These are phyloP conservation scores for Drymonia ruficornis DNA, from an alignment of 2,888 invertebrate genomes.

Conservation along the genomic window DNA sequence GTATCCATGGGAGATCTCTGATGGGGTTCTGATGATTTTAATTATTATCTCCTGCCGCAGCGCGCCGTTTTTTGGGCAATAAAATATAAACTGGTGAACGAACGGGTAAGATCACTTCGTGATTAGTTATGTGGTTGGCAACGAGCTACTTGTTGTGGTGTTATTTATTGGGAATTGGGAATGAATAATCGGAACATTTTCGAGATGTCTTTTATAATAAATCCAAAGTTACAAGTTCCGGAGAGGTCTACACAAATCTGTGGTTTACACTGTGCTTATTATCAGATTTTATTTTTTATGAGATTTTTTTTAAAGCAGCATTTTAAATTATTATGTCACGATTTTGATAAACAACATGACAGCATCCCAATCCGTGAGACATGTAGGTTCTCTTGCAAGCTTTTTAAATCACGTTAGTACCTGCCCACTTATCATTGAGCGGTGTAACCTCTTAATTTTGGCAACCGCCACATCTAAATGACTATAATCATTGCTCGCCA, in stretches of 20 bases:
- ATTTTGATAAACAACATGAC: neutral
- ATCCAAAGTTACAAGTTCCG: too few species aligned
- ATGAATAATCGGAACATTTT: neutral
- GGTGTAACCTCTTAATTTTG: constrained; percentile 68
- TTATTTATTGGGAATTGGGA: too few species aligned
- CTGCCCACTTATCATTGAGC: constrained; percentile 47
- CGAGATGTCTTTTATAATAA: too few species aligned
- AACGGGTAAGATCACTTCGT: constrained; percentile 18
- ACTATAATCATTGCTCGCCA: constrained; percentile 69
- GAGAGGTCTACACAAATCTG: too few species aligned
- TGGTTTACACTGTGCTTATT: too few species aligned
- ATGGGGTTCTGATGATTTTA: constrained; percentile 46
- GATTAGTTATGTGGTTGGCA: constrained; percentile 27
- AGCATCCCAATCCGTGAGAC: neutral
- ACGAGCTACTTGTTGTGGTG: constrained; percentile 16
- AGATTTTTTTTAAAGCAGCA: neutral
- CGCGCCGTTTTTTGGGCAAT: constrained; percentile 27
- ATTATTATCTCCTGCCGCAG: constrained; percentile 31
- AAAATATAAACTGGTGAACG: constrained; percentile 21
- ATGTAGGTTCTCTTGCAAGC: neutral
- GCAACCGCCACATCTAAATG: constrained; percentile 63
- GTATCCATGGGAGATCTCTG: constrained; percentile 39
- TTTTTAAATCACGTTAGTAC: constrained; percentile 22
- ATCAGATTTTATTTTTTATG: too few species aligned
- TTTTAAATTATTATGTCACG: neutral